These are phyloP conservation scores for Aphrophora alni DNA, from an alignment of 2,888 invertebrate species.

Conservation along the genomic window DNA sequence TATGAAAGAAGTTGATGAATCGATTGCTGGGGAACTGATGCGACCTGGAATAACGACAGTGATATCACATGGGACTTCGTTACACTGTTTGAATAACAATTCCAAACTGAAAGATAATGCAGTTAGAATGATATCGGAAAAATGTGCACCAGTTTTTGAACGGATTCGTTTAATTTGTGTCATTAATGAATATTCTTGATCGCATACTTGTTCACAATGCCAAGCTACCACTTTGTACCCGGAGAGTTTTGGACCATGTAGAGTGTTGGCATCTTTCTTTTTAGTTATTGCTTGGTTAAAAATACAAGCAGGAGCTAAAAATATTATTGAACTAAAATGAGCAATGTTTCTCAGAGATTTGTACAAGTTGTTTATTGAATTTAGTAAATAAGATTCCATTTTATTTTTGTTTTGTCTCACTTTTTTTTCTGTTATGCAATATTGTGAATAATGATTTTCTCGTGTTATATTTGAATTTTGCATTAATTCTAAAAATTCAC, in stretches of 20 bases:
- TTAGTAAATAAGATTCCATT: background rate
- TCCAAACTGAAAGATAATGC: conserved; percentile 61
- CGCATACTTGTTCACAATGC: conserved; percentile 50
- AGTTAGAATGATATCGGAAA: conserved; percentile 60
- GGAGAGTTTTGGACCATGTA: conserved; percentile 59
- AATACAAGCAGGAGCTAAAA: conserved; percentile 33
- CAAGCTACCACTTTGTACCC: conserved; percentile 60
- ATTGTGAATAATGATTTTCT: background rate
- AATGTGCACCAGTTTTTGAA: conserved; percentile 53
- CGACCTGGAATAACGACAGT: conserved; percentile 55
- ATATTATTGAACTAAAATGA: conserved; percentile 22
- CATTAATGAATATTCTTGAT: conserved; percentile 56
- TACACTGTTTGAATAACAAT: conserved; percentile 48
- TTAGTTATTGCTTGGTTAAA: conserved; percentile 33
- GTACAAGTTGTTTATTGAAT: background rate
- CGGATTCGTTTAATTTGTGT: conserved; percentile 56
- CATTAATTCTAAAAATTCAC: conserved; percentile 33
- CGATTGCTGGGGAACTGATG: conserved; percentile 34
- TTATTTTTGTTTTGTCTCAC: background rate
- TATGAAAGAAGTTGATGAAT: conserved; percentile 21
- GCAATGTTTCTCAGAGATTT: background rate
- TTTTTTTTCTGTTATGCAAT: background rate
- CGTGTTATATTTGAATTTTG: background rate
- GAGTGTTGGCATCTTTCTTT: conserved; percentile 50
- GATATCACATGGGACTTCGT: conserved; percentile 48